Conservation (phyloP, 2,888 invertebrate species). For the Nymphalis polychloros region DNA sequence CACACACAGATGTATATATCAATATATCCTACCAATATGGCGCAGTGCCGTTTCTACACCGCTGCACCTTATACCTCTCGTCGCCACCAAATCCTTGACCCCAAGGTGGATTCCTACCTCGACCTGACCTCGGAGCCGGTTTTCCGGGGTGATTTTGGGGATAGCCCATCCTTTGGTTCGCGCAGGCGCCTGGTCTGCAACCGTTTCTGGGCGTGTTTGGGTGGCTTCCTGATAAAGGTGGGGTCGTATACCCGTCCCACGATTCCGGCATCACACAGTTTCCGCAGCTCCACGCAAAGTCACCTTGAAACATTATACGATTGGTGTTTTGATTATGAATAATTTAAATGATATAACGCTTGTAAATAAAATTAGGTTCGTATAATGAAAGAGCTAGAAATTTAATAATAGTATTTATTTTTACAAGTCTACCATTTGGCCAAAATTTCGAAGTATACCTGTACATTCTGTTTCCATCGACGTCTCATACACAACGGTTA, state of each 20-base stretch:
- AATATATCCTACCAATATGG: conserved; percentile 63
- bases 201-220: conserved; percentile 68
- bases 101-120: conserved; percentile 71
- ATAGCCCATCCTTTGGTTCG: conserved; percentile 53
- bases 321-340: conserved; percentile 1
- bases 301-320: conserved; percentile 52
- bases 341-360: neutral
- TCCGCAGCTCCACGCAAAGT: conserved; percentile 64
- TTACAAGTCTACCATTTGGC: conserved; percentile 73
- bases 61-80: conserved; percentile 68
- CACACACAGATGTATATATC: neutral
- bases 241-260: conserved; percentile 64
- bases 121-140: conserved; percentile 52
- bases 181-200: conserved; percentile 66
- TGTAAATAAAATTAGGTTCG: neutral
- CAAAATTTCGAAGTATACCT: conserved; percentile 76
- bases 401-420: conserved; percentile 63
- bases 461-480: conserved; percentile 54
- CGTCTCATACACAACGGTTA: conserved; percentile 30
- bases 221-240: conserved; percentile 57
- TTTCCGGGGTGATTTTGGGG: conserved; percentile 56
- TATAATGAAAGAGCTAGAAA: conserved; percentile 13
- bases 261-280: conserved; percentile 62
- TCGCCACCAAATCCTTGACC: conserved; percentile 63
- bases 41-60: conserved; percentile 65